phyloP scores from a whole-genome alignment of 2,113 vertebrate genomes.

The Uria lomvia region DNA sequence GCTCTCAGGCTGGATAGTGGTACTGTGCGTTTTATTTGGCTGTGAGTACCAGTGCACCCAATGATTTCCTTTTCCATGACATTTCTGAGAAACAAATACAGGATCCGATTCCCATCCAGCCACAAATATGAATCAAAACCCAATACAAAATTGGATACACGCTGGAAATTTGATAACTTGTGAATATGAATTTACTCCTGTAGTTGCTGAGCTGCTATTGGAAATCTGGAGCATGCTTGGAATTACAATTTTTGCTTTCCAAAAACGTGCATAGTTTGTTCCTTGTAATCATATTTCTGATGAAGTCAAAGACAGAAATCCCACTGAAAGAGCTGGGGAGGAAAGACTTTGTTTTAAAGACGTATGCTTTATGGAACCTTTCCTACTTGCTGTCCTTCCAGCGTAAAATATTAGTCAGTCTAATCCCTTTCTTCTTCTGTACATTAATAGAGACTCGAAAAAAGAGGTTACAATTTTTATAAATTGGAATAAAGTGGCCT shows the following conservation, averaged over 20 bases:
- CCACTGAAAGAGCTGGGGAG: not conserved
- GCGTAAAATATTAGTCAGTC: slow-evolving; percentile 4
- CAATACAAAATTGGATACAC: slow-evolving; percentile 7
- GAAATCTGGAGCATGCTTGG: slow-evolving; percentile 63
- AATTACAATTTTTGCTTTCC: slow-evolving; percentile 52
- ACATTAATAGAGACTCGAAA: not conserved
- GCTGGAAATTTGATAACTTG: slow-evolving; percentile 52
- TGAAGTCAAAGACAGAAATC: slow-evolving; percentile 54
- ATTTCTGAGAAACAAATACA: slow-evolving; percentile 58
- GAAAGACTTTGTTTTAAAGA: slow-evolving; percentile 40
- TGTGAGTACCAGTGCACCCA: slow-evolving; percentile 35
- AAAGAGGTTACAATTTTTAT: slow-evolving; percentile 24
- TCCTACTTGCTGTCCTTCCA: slow-evolving; percentile 25
- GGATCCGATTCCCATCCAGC: slow-evolving; percentile 44
- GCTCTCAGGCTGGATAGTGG: not conserved
- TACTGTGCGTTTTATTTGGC: slow-evolving; percentile 10
- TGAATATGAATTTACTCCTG: slow-evolving; percentile 46
- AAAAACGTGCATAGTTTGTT: slow-evolving; percentile 61
- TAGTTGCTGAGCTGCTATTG: slow-evolving; percentile 36
- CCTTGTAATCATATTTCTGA: slow-evolving; percentile 10
- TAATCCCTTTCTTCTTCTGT: slow-evolving; percentile 35
- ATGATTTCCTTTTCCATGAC: slow-evolving; percentile 61
- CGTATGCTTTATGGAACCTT: not conserved
- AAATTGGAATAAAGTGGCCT: slow-evolving; percentile 18
- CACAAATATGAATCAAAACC: slow-evolving; percentile 64